Conservation (phyloP, 2,888 invertebrate species). For the Laspeyria flexula region DNA sequence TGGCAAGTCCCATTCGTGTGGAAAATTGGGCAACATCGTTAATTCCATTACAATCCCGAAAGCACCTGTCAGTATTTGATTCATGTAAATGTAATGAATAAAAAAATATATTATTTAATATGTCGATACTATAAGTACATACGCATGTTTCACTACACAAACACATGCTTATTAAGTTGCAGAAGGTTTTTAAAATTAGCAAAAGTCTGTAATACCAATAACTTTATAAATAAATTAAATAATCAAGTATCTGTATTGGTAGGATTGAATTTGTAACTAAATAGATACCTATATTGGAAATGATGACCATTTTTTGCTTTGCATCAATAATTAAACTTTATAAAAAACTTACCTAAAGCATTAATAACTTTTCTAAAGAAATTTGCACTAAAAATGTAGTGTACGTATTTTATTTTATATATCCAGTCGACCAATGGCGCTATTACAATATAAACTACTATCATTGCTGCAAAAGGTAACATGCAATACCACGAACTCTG, state of each 20-base stretch:
- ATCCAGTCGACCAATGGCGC: conserved; percentile 62
- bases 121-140: no score
- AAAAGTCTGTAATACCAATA: no score
- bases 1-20: conserved; percentile 46
- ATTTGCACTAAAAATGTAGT: conserved; percentile 58
- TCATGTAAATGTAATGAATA: not conserved
- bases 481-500: conserved; percentile 60
- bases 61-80: conserved; percentile 56
- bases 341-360: conserved; percentile 60
- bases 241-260: no score
- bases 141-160: no score
- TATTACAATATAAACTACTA: conserved; percentile 49
- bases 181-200: no score
- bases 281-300: no score
- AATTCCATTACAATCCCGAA: conserved; percentile 61
- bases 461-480: conserved; percentile 59
- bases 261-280: no score
- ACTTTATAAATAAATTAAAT: no score
- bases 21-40: conserved; percentile 55
- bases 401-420: conserved; percentile 53
- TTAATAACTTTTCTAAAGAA: conserved; percentile 69
- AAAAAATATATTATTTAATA: no score
- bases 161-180: no score
- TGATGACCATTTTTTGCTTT: no score
- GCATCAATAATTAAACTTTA: no score